These are phyloP conservation scores for Prionchulus punctatus DNA, from an alignment of 2,888 invertebrate genomes.

Conservation along the genomic window DNA sequence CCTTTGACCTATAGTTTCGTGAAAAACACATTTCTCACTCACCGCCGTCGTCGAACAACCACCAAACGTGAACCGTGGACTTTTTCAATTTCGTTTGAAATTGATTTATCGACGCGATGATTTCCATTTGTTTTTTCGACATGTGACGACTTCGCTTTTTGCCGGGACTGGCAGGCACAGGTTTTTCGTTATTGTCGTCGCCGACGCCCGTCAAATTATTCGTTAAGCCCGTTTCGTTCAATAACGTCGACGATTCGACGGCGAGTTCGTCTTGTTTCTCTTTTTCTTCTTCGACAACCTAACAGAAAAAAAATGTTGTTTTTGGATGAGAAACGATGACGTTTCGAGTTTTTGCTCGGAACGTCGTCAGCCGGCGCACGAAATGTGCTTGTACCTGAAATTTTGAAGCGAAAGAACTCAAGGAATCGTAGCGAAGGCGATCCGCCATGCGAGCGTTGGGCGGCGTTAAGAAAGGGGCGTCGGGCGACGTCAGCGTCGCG, in stretches of 20 bases:
- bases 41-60: slow-evolving; percentile 78
- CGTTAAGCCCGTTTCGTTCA: not conserved
- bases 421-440: not conserved
- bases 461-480: not conserved
- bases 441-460: not conserved
- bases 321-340: no score
- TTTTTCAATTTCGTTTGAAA: slow-evolving; percentile 27
- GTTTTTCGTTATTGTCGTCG: not conserved
- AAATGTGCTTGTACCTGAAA: not conserved
- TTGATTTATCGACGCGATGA: slow-evolving; percentile 24
- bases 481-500: no score
- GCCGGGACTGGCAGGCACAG: not conserved
- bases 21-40: no score
- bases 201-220: not conserved
- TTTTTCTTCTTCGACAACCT: not conserved
- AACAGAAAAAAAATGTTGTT: no score
- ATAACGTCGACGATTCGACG: not conserved
- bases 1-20: no score
- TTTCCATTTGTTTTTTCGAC: slow-evolving; percentile 19
- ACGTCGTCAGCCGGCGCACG: no score
- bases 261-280: not conserved
- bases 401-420: not conserved
- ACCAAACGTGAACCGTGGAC: slow-evolving; percentile 53
- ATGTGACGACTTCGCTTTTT: not conserved
- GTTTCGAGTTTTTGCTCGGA: no score